Evolutionary conservation across 2,113 vertebrate species (phyloP).

Genomic region (Actenoides lindsayi): DNA sequence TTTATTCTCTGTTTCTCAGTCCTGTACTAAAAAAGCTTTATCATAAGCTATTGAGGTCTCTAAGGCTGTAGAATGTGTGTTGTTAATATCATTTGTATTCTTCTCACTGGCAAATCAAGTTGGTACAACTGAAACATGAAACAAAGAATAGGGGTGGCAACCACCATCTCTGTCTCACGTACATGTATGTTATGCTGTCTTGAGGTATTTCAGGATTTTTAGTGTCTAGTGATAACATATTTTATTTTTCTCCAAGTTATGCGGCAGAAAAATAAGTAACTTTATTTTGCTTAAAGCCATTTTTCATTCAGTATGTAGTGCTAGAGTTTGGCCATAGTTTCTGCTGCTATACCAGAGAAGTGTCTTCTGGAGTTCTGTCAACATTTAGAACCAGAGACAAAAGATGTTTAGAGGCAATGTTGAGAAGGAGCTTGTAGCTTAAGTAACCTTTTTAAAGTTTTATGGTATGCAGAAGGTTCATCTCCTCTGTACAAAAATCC

Average conservation of each 20-base stretch:
- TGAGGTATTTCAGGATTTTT: not conserved
- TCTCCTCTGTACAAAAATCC: not conserved
- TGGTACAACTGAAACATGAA: not conserved
- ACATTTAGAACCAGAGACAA: not conserved
- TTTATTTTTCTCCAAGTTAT: not conserved
- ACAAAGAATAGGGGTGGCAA: not conserved
- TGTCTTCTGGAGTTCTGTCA: not conserved
- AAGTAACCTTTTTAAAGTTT: not conserved
- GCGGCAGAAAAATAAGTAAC: not conserved
- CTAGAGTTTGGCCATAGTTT: not conserved
- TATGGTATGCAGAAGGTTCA: not conserved
- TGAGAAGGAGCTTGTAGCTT: not conserved
- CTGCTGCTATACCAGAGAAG: not conserved
- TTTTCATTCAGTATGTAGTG: not conserved
- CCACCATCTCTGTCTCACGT: not conserved
- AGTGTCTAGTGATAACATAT: not conserved
- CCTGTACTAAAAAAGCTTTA: not conserved
- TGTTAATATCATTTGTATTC: not conserved
- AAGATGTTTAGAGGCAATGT: not conserved
- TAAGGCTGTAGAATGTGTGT: not conserved
- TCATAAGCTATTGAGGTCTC: not conserved
- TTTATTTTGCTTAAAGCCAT: not conserved
- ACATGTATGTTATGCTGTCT: not conserved
- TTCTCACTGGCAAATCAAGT: not conserved
- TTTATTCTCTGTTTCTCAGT: not conserved